Evolutionary conservation across 2,113 vertebrate genomes (phyloP).

Genomic region (Arenaria interpres): DNA sequence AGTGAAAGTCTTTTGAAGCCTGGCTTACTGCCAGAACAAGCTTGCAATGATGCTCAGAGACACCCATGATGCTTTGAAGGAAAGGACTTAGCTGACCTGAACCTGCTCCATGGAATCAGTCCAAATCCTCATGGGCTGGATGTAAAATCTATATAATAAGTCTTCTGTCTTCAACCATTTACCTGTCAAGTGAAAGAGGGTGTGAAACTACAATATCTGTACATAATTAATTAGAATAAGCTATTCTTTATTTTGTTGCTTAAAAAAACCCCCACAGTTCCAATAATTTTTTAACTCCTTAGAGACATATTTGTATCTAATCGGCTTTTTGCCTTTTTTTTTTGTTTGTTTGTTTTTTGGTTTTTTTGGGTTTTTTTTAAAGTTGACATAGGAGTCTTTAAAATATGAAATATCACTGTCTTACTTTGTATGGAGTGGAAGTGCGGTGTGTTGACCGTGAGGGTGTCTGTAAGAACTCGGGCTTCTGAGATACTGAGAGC

Average conservation of each 20-base stretch:
- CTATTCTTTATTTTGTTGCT: not conserved
- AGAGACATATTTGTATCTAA: not conserved
- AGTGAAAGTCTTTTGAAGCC: conserved; percentile 84
- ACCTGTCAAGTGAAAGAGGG: conserved; percentile 70
- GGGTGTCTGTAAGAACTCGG: not conserved
- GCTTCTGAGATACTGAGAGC: not conserved
- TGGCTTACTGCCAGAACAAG: conserved; percentile 84
- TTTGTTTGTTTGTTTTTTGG: no score
- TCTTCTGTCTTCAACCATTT: conserved; percentile 74
- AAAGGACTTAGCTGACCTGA: conserved; percentile 82
- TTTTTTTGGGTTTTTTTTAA: fast-evolving
- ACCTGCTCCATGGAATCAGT: conserved; percentile 77
- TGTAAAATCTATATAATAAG: conserved; percentile 76
- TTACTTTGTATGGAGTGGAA: not conserved
- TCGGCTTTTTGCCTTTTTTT: not conserved
- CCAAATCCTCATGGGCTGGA: conserved; percentile 77
- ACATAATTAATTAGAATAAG: conserved; percentile 62
- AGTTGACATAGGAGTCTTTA: not conserved
- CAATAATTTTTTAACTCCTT: not conserved
- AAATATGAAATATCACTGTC: not conserved
- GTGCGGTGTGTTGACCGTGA: not conserved
- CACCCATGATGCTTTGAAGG: conserved; percentile 83
- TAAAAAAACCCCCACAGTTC: not conserved
- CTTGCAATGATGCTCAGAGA: conserved; percentile 81
- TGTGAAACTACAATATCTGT: conserved; percentile 16